These are phyloP conservation scores for Chlorospingus flavigularis DNA, from an alignment of 2,797 vertebrate genomes.

Conservation along the genomic window DNA sequence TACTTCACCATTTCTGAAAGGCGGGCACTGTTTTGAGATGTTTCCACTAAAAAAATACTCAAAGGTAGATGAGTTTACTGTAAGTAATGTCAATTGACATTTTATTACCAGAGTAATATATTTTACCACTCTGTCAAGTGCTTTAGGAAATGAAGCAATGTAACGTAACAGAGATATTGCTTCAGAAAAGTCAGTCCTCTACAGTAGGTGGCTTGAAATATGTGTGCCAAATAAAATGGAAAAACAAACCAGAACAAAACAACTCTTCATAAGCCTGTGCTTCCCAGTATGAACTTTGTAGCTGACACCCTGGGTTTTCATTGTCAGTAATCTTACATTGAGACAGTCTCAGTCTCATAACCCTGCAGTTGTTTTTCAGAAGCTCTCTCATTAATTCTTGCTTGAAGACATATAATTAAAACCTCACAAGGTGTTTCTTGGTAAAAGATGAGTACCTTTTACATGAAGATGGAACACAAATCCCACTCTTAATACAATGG, in stretches of 20 bases:
- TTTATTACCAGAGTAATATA: not conserved
- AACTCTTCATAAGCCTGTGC: not conserved
- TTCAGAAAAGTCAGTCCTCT: not conserved
- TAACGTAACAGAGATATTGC: not conserved
- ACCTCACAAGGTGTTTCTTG: not conserved
- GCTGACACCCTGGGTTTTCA: not conserved
- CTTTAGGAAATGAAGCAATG: not conserved
- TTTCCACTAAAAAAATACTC: not conserved
- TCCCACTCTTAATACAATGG: not conserved
- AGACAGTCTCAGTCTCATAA: not conserved
- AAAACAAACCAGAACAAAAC: not conserved
- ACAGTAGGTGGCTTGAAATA: not conserved
- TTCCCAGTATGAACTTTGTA: not conserved
- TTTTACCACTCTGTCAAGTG: not conserved
- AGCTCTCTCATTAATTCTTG: constrained; percentile 29
- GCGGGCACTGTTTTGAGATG: not conserved
- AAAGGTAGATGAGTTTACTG: not conserved
- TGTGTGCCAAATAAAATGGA: not conserved
- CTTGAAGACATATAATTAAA: constrained; percentile 33
- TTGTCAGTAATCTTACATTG: not conserved
- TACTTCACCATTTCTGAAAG: not conserved
- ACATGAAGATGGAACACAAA: not conserved
- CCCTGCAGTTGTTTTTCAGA: constrained; percentile 14
- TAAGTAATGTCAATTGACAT: not conserved
- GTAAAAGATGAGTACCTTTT: constrained; percentile 24